phyloP scores from a whole-genome alignment of 2,113 vertebrate genomes.

The Macroglossus sobrinus region DNA sequence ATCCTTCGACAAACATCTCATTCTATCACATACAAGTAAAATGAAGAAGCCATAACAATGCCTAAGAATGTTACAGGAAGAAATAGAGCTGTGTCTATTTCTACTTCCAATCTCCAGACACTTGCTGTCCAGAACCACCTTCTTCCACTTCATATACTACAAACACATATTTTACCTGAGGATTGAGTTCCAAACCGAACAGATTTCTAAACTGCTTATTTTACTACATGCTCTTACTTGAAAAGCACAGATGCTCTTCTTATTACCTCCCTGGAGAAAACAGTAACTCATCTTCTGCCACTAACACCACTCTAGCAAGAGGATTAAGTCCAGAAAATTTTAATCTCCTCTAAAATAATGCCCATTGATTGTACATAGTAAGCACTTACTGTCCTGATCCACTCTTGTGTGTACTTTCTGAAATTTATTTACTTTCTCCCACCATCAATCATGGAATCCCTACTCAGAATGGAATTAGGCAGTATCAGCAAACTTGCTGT shows the following conservation, averaged over 20 bases:
- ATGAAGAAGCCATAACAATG: background rate
- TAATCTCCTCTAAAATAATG: conserved; percentile 78
- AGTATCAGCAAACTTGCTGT: background rate
- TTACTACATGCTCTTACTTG: conserved; percentile 37
- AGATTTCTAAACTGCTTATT: conserved; percentile 44
- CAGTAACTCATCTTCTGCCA: conserved; percentile 62
- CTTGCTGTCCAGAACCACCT: background rate
- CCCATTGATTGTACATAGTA: conserved; percentile 70
- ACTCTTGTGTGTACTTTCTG: conserved; percentile 64
- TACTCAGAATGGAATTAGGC: conserved; percentile 34
- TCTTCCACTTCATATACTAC: background rate
- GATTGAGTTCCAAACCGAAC: conserved; percentile 37
- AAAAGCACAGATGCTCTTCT: conserved; percentile 49
- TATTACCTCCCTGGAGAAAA: conserved; percentile 58
- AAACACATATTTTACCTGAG: background rate
- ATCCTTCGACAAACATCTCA: background rate
- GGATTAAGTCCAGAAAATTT: conserved; percentile 73
- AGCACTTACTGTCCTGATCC: conserved; percentile 72
- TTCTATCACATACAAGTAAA: background rate
- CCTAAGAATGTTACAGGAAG: background rate
- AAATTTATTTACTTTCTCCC: conserved; percentile 72
- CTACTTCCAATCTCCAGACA: background rate
- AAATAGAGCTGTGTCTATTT: background rate
- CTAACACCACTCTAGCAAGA: background rate
- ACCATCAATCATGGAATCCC: conserved; percentile 56